phyloP scores from a whole-genome alignment of 2,888 invertebrate genomes.

The Trichopria drosophilae region DNA sequence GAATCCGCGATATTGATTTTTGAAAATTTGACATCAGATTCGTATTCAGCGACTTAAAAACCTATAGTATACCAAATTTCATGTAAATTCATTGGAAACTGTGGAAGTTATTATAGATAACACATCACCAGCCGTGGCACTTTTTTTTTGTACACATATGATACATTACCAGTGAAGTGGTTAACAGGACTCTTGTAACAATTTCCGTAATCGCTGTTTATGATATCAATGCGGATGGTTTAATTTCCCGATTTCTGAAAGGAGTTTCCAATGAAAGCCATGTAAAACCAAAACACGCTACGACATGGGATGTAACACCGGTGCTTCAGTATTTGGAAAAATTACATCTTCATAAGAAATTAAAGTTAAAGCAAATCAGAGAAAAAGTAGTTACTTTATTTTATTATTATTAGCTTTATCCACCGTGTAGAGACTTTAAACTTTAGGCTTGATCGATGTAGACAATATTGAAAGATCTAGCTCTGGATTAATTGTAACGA shows the following conservation, averaged over 20 bases:
- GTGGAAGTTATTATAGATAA: no score
- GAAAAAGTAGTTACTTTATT: slow-evolving; percentile 33
- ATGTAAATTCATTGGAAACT: no score
- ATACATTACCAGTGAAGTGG: no score
- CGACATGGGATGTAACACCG: slow-evolving; percentile 30
- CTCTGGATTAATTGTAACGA: no score
- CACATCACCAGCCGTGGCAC: no score
- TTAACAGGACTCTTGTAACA: no score
- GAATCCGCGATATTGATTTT: no score
- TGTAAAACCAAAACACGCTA: slow-evolving; percentile 27
- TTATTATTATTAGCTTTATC: slow-evolving; percentile 30
- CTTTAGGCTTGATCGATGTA: slow-evolving; percentile 26
- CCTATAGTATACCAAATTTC: no score
- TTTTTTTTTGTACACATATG: no score
- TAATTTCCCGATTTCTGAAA: slow-evolving; percentile 28
- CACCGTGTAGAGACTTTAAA: slow-evolving; percentile 33
- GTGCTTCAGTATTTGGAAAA: slow-evolving; percentile 28
- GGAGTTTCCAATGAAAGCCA: slow-evolving; percentile 27
- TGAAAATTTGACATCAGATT: no score
- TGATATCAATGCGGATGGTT: slow-evolving; percentile 22
- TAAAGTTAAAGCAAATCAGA: slow-evolving; percentile 18
- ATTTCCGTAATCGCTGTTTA: slow-evolving; percentile 24
- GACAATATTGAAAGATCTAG: slow-evolving; percentile 16
- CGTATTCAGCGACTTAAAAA: no score
- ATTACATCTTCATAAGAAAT: slow-evolving; percentile 5